phyloP scores from a whole-genome alignment of 2,797 vertebrate species.

The Sitta carolinensis region DNA sequence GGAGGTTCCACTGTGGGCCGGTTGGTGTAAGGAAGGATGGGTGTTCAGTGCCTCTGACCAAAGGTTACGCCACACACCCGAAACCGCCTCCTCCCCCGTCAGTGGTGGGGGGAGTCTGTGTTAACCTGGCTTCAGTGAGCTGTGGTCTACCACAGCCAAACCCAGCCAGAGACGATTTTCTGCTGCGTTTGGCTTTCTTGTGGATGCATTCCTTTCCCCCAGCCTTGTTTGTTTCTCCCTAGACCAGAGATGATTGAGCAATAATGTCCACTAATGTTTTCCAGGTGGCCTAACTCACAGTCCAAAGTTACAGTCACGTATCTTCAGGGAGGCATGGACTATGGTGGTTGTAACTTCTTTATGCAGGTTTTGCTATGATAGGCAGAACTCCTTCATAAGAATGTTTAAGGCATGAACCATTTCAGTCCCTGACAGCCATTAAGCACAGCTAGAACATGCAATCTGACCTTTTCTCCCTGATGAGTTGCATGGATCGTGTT shows the following conservation, averaged over 20 bases:
- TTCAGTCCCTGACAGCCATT: neutral
- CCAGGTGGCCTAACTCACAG: neutral
- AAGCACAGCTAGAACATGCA: neutral
- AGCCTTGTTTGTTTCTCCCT: neutral
- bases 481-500: neutral
- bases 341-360: neutral
- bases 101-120: no score
- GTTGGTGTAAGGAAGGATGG: neutral
- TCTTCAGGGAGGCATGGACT: accelerated
- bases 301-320: neutral
- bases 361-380: neutral
- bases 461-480: neutral
- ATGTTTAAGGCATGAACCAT: neutral
- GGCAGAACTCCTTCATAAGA: neutral
- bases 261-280: accelerated
- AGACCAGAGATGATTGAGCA: neutral
- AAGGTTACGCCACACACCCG: accelerated
- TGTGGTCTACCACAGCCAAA: neutral
- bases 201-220: neutral
- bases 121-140: neutral
- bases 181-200: neutral
- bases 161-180: neutral
- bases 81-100: neutral
- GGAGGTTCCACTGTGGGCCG: no score
- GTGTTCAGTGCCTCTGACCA: no score